phyloP scores from a whole-genome alignment of 1,140 invertebrate genomes.

The Elymnias hypermnestra region DNA sequence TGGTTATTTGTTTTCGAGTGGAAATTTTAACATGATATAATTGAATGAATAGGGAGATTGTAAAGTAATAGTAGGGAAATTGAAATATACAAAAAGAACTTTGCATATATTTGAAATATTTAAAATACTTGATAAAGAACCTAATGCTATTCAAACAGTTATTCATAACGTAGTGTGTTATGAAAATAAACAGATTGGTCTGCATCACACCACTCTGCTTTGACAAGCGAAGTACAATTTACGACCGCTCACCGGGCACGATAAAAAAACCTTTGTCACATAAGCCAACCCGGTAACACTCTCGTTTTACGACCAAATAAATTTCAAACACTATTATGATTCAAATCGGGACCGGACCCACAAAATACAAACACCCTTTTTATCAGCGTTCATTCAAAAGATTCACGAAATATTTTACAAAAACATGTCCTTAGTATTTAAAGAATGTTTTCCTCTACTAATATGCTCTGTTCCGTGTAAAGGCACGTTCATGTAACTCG shows the following conservation, averaged over 20 bases:
- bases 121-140: background rate
- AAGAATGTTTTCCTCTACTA: constrained; percentile 18
- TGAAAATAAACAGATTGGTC: constrained; percentile 18
- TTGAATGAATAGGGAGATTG: no score
- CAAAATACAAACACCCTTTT: constrained; percentile 60
- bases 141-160: background rate
- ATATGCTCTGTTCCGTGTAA: constrained; percentile 20
- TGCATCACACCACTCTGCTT: constrained; percentile 28
- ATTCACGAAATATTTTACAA: constrained; percentile 59
- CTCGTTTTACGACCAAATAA: constrained; percentile 68
- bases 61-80: no score
- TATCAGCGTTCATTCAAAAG: constrained; percentile 39
- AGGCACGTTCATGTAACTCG: constrained; percentile 37
- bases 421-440: constrained; percentile 35
- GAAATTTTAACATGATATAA: no score
- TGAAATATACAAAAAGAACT: no score
- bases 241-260: constrained; percentile 51
- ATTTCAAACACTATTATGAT: constrained; percentile 72
- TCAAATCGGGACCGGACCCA: constrained; percentile 61
- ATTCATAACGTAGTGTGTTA: constrained; percentile 9
- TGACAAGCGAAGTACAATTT: constrained; percentile 67
- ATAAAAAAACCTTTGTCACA: constrained; percentile 71
- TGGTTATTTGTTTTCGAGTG: no score
- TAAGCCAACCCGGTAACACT: constrained; percentile 53
- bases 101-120: no score